Conservation (phyloP, 2,888 invertebrate species). For the Leptarthrus brevirostris region DNA sequence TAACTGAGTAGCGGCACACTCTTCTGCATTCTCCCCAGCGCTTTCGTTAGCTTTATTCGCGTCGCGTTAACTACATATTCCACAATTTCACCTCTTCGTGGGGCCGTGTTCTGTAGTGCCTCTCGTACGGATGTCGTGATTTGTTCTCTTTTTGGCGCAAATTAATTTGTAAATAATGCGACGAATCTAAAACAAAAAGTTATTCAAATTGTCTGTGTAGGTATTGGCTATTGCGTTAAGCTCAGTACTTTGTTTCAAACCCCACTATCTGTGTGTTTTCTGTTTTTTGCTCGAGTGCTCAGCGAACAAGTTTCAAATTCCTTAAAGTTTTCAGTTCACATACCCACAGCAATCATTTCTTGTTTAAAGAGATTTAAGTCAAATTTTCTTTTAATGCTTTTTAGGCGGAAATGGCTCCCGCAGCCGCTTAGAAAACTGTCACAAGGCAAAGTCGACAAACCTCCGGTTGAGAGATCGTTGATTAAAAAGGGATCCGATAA, state of each 20-base stretch:
- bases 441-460: slow-evolving; percentile 87
- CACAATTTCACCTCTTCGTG: neutral
- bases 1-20: neutral
- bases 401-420: slow-evolving; percentile 89
- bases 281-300: neutral
- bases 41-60: neutral
- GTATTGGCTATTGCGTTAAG: neutral
- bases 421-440: slow-evolving; percentile 88
- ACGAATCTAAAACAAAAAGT: slow-evolving; percentile 36
- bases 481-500: slow-evolving; percentile 87
- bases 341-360: slow-evolving; percentile 7
- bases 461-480: slow-evolving; percentile 71
- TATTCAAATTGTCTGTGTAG: slow-evolving; percentile 22
- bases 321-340: neutral
- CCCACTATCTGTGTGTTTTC: neutral
- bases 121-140: slow-evolving; percentile 28
- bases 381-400: slow-evolving; percentile 58
- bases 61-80: neutral
- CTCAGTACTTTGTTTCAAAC: slow-evolving; percentile 6
- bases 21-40: neutral
- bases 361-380: neutral
- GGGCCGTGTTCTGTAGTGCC: too few relatives aligned
- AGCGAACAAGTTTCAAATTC: neutral
- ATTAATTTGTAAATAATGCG: slow-evolving; percentile 47
- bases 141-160: slow-evolving; percentile 32